Evolutionary conservation across 2,113 vertebrate genomes (phyloP).

Genomic region (Oxygymnocypris stewartii): DNA sequence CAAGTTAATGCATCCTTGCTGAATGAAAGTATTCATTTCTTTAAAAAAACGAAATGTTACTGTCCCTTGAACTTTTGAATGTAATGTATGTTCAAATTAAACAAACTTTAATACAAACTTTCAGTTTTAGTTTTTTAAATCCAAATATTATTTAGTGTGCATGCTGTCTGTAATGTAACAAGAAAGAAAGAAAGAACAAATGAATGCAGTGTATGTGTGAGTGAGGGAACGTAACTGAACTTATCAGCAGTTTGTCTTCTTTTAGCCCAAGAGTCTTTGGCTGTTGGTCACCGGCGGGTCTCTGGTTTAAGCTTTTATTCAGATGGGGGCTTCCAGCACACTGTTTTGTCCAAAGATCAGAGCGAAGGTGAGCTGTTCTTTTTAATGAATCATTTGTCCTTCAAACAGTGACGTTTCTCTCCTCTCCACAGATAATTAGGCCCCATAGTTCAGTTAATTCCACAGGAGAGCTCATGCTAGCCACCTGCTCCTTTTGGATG

Average conservation of each 20-base stretch:
- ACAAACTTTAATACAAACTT: background rate
- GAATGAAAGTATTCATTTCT: too few species aligned
- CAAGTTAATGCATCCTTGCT: background rate
- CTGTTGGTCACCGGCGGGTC: constrained; percentile 36
- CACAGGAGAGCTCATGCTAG: constrained; percentile 58
- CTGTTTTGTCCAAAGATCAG: constrained; percentile 71
- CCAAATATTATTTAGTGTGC: background rate
- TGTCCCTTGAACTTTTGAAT: background rate
- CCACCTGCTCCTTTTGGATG: constrained; percentile 73
- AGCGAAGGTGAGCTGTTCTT: constrained; percentile 74
- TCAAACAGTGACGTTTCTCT: constrained; percentile 73
- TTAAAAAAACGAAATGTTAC: background rate
- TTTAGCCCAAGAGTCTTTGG: background rate
- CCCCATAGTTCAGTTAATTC: constrained; percentile 71
- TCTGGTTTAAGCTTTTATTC: constrained; percentile 64
- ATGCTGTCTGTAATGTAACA: background rate
- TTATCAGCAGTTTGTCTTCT: constrained; percentile 18
- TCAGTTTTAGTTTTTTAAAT: background rate
- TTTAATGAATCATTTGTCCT: constrained; percentile 81
- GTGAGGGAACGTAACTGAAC: background rate
- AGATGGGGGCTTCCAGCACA: constrained; percentile 56
- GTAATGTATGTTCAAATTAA: background rate
- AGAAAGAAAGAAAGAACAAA: background rate
- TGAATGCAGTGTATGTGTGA: background rate
- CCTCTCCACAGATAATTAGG: constrained; percentile 75